These are phyloP conservation scores for Germaria angustata DNA, from an alignment of 2,888 invertebrate genomes.

Conservation along the genomic window DNA sequence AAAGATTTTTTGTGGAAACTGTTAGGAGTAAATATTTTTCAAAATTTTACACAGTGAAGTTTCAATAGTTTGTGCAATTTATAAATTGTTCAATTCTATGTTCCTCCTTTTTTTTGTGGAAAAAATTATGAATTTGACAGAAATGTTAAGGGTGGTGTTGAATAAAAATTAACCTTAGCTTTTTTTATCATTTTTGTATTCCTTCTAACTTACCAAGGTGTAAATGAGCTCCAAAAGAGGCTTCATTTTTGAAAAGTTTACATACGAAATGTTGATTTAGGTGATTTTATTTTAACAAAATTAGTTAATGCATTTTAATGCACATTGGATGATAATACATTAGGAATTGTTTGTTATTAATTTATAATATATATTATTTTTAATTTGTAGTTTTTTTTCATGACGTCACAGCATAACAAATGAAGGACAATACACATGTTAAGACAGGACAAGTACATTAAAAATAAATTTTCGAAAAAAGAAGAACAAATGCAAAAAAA, in stretches of 20 bases:
- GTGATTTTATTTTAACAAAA: constrained; percentile 63
- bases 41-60: too few species aligned
- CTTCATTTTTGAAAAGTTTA: constrained; percentile 82
- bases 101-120: constrained; percentile 39
- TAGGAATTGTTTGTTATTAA: constrained; percentile 70
- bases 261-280: constrained; percentile 33
- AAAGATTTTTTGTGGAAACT: too few species aligned
- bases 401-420: constrained; percentile 65
- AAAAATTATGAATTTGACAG: constrained; percentile 31
- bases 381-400: constrained; percentile 44
- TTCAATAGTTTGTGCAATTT: background rate
- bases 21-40: too few species aligned
- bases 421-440: constrained; percentile 68
- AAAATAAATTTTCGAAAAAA: constrained; percentile 62
- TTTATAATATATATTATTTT: constrained; percentile 62
- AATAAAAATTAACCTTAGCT: constrained; percentile 3
- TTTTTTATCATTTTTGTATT: constrained; percentile 65
- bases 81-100: constrained; percentile 7
- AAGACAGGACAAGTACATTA: constrained; percentile 68
- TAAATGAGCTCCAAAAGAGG: constrained; percentile 99
- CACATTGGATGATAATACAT: constrained; percentile 67
- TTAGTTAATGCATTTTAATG: constrained; percentile 70
- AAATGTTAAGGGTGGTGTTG: constrained; percentile 25
- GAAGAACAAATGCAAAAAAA: constrained; percentile 54
- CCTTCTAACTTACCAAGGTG: constrained; percentile 94